Evolutionary conservation across 2,888 invertebrate species (phyloP), one percentile per base, ranked within the genome.

Genomic region (Chalcis sispes): DNA sequence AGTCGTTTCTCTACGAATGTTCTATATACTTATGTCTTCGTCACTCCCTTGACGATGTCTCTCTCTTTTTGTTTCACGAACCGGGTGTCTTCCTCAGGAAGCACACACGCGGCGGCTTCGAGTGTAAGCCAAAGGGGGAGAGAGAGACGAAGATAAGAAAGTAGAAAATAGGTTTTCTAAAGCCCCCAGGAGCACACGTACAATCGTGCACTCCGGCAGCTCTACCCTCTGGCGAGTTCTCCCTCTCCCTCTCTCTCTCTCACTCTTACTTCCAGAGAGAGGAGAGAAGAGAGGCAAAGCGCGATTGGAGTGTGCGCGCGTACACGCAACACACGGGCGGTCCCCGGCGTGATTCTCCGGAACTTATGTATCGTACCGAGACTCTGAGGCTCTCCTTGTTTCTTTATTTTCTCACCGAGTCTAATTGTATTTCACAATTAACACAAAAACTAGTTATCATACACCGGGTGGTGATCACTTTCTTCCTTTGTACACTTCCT

Each of bases 331-430:
- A 74, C 62, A 69, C 69, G 36, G 62, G 74, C 62, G 69, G 48
- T 64, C 73, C 62, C 69, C 69, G 69, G 74, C 74, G 69, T 64
- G 69, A 64, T 74, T 69, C 56, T 56, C 59, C 40, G 36, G 48
- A 69, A 46, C 20, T 23, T 70, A 46, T 4, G 18, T n/a, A 25
- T 42, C 32, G 20, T 32, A 5, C 23, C 46, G 13, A 1, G 10
- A 4, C 25, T 13, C 20, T 15, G 25, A n/a, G 23, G 23, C 36
- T 54, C 50, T 75, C 58, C 13, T 20, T 29, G 13, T 42, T 42
- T 46, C 48, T 29, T 25, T 56, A 18, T 50, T 52, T 32, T 13
- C 29, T 58, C 23, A 56, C 29, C 7, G 18, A 46, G 54, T 18
- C 8, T 64, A 72, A 32, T 50, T 15, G 27, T 27, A 36, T 56